Conservation (phyloP, 2,888 invertebrate genomes). For the Latheticus oryzae region DNA sequence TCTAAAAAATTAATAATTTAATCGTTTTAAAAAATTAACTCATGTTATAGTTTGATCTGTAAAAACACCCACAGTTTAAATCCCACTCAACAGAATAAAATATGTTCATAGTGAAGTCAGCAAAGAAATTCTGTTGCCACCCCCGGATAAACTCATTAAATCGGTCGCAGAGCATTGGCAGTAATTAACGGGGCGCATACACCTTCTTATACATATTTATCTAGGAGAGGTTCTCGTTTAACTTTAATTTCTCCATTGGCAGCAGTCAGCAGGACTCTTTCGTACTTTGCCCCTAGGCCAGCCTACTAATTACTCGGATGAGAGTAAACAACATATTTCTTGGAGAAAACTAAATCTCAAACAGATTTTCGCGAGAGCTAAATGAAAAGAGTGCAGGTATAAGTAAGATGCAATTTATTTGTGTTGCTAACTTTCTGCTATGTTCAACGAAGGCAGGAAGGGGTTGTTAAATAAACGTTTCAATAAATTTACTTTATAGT, state of each 20-base stretch:
- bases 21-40: conserved; percentile 3
- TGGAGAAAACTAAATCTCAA: conserved; percentile 60
- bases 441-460: conserved; percentile 8
- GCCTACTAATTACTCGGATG: conserved; percentile 60
- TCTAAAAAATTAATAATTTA: conserved; percentile 36
- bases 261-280: conserved; percentile 43
- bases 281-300: conserved; percentile 55
- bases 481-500: too few relatives aligned
- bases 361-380: conserved; percentile 61
- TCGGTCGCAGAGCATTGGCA: conserved; percentile 41
- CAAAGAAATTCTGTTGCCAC: conserved; percentile 11
- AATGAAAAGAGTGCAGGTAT: conserved; percentile 56
- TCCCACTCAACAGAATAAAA: too few relatives aligned
- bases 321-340: conserved; percentile 63
- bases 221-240: conserved; percentile 58
- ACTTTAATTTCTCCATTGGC: conserved; percentile 61
- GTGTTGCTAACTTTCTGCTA: conserved; percentile 47
- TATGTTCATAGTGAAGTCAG: too few relatives aligned
- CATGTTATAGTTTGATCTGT: too few relatives aligned
- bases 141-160: conserved; percentile 44
- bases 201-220: conserved; percentile 60
- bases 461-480: too few relatives aligned
- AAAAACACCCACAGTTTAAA: too few relatives aligned
- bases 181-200: conserved; percentile 51
- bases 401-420: conserved; percentile 57